These are phyloP conservation scores for Betta splendens DNA, from an alignment of 2,797 vertebrate genomes.

Conservation along the genomic window DNA sequence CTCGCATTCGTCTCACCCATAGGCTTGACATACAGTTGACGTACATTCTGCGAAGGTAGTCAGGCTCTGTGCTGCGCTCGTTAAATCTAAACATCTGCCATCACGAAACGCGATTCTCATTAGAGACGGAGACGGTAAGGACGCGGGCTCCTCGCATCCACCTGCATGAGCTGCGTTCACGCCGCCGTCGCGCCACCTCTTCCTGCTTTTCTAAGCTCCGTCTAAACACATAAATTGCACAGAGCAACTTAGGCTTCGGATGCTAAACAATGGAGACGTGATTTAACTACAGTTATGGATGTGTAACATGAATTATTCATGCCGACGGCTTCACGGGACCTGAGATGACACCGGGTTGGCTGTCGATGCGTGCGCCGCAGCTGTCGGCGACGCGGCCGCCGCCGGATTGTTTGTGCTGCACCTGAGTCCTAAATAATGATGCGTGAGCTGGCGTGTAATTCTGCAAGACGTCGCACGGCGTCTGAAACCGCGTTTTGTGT, in stretches of 20 bases:
- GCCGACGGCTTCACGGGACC: conserved; percentile 30
- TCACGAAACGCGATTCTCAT: conserved; percentile 15
- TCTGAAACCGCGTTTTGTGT: conserved; percentile 35
- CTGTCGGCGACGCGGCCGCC: conserved; percentile 15
- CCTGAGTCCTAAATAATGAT: conserved; percentile 23
- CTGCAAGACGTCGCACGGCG: conserved; percentile 25
- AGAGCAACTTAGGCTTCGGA: conserved; percentile 13
- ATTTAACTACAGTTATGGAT: conserved; percentile 12
- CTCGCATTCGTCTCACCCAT: conserved; percentile 18
- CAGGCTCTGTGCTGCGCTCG: conserved; percentile 4
- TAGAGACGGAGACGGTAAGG: background rate
- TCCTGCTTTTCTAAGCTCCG: conserved; percentile 8
- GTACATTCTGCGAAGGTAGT: background rate
- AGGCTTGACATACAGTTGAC: background rate
- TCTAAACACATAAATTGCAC: conserved; percentile 7
- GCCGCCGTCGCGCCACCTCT: background rate
- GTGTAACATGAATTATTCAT: conserved; percentile 30
- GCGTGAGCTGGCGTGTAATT: conserved; percentile 29
- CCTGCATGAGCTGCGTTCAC: conserved; percentile 6
- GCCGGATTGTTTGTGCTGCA: conserved; percentile 12
- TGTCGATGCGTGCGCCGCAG: conserved; percentile 26
- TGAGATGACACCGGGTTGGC: conserved; percentile 17
- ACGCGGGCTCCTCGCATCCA: background rate
- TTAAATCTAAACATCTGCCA: conserved; percentile 42
- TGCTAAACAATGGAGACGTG: background rate